Evolutionary conservation across 2,888 invertebrate genomes (phyloP).

Genomic region (Augiades crinisus): DNA sequence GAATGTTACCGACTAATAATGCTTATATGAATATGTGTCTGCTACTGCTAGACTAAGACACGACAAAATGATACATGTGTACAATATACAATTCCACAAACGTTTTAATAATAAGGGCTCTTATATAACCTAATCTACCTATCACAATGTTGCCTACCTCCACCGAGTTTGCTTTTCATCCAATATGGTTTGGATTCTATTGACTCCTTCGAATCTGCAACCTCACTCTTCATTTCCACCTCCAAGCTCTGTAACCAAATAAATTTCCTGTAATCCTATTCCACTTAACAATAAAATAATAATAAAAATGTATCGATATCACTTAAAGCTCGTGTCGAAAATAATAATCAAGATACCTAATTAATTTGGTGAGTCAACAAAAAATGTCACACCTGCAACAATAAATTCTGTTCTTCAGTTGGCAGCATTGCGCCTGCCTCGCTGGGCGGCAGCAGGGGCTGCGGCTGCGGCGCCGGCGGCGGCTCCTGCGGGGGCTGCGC

Average conservation of each 20-base stretch:
- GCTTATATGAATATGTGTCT: too few species aligned
- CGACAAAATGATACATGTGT: too few species aligned
- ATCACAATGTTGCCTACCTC: slow-evolving; percentile 42
- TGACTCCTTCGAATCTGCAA: not conserved
- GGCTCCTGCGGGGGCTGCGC: slow-evolving; percentile 18
- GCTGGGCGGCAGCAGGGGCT: slow-evolving; percentile 19
- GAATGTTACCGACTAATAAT: too few species aligned
- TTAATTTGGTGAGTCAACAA: not conserved
- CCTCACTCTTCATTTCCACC: slow-evolving; percentile 37
- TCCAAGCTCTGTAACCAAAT: slow-evolving; percentile 30
- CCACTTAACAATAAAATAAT: too few species aligned
- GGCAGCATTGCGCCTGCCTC: not conserved
- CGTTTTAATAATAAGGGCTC: too few species aligned
- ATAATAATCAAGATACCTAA: too few species aligned
- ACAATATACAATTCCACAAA: too few species aligned
- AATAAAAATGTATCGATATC: too few species aligned
- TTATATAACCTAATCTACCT: too few species aligned
- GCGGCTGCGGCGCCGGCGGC: slow-evolving; percentile 21
- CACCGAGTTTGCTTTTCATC: slow-evolving; percentile 62
- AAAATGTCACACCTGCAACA: not conserved
- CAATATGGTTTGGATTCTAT: slow-evolving; percentile 41
- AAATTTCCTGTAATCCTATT: not conserved
- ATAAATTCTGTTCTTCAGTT: not conserved
- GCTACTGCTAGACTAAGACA: too few species aligned
- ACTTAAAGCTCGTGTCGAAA: too few species aligned